Evolutionary conservation across 2,888 invertebrate species (phyloP).

Genomic region (Epinotia demarniana): DNA sequence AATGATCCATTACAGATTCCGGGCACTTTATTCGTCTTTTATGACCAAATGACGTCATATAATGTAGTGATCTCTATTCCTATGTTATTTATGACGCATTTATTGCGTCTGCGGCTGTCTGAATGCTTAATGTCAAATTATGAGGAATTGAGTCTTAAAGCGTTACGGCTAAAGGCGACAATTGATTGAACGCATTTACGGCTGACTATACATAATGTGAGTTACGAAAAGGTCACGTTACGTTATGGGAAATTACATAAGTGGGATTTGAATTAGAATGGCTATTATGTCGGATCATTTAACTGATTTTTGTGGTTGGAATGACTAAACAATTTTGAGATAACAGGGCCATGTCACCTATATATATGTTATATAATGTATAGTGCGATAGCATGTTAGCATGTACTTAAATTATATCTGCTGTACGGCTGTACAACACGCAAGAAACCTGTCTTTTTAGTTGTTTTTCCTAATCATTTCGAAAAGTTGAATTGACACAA

Average conservation of each 20-base stretch:
- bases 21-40: conserved; percentile 29
- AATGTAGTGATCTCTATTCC: conserved; percentile 32
- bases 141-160: not conserved
- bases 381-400: too few relatives aligned
- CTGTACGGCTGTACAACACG: too few relatives aligned
- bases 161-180: not conserved
- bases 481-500: too few relatives aligned
- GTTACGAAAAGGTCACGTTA: conserved; percentile 8
- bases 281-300: too few relatives aligned
- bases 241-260: conserved; percentile 1
- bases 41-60: conserved; percentile 32
- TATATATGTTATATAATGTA: too few relatives aligned
- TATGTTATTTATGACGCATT: conserved; percentile 39
- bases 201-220: not conserved
- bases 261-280: not conserved
- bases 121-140: not conserved
- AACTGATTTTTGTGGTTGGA: too few relatives aligned
- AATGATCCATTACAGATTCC: conserved; percentile 33
- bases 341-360: too few relatives aligned
- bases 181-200: not conserved
- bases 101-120: conserved; percentile 32
- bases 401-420: too few relatives aligned
- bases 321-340: too few relatives aligned
- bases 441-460: too few relatives aligned
- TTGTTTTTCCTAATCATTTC: too few relatives aligned